Base-by-base conservation (phyloP, 2,797 vertebrate genomes). In the Phyllotis vaccarum region DNA sequence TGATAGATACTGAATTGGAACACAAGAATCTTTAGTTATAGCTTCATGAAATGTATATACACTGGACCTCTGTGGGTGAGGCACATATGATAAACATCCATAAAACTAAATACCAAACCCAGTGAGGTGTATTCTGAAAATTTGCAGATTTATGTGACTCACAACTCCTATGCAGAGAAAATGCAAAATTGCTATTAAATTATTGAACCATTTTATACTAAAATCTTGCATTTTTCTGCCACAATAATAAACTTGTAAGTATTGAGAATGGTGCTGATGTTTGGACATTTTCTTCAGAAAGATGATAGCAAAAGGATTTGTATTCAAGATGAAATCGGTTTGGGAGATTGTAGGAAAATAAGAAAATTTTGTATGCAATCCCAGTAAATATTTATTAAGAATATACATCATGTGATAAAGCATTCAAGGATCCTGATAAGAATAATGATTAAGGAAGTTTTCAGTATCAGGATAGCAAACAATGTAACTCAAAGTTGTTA, bases 1-100 rank as follows among this genome's bases (percentile, higher is more conserved):
- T 68, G 75, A 93, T 68, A 96, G 89, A 70, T 82, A 74, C 68
- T 56, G 78, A 96, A 92, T 60, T 96, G 64, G 56, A 88, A 68
- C 27, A 93, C 93, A 93, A 93, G 87, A 92, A 64, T 29, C 34
- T 94, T 93, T 97, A 85, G 85, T 87, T 62, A 81, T 89, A 94
- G 66, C 40, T 46, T 82, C 6, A 58, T 34, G 56, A 75, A 70
- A 86, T 82, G 81, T 91, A 89, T 56, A 37, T 75, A 29, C 14
- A 21, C 12, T 14, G 64, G 60, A 46, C 6, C 83, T 90, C 62
- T 72, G 31, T 62, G 78, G 68, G 60, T 64, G 62, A 90, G 27
- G 17, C 46, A n/a, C 54, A 80, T 4, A 54, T 78, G 27, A 10
- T 62, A 58, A 34, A 8, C 17, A 56, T 82, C n/a, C 92, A n/a